phyloP scores from a whole-genome alignment of 2,113 vertebrate genomes.

The Tapirus terrestris region DNA sequence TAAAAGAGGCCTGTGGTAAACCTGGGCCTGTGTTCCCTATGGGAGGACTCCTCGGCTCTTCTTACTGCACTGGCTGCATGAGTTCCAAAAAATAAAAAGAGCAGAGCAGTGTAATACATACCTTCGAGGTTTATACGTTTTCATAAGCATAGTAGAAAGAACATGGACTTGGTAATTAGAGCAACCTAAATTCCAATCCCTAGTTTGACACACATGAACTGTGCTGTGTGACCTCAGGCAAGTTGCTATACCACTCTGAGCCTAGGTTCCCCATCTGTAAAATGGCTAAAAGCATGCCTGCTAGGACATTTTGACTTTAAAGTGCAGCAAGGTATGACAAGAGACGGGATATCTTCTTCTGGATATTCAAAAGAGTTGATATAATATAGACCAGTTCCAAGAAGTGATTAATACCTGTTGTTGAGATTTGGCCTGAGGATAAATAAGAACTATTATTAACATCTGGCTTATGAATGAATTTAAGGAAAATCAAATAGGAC shows the following conservation, averaged over 20 bases:
- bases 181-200: not conserved
- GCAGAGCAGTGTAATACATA: not conserved
- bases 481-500: not conserved
- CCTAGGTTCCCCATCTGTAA: not conserved
- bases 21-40: not conserved
- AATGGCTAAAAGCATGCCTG: not conserved
- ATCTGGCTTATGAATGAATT: slow-evolving; percentile 36
- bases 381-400: not conserved
- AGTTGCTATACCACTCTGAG: not conserved
- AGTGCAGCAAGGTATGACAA: not conserved
- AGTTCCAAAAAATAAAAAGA: not conserved
- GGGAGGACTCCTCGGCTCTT: not conserved
- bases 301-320: not conserved
- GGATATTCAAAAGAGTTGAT: not conserved
- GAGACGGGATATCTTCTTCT: not conserved
- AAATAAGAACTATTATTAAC: slow-evolving; percentile 23
- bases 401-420: not conserved
- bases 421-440: slow-evolving; percentile 12
- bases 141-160: not conserved
- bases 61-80: not conserved
- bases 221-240: not conserved
- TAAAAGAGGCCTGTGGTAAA: not conserved
- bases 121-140: not conserved
- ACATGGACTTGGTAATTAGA: not conserved
- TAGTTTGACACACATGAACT: slow-evolving; percentile 26